Base-by-base conservation (phyloP, 2,113 vertebrate genomes). In the Alethe diademata region DNA sequence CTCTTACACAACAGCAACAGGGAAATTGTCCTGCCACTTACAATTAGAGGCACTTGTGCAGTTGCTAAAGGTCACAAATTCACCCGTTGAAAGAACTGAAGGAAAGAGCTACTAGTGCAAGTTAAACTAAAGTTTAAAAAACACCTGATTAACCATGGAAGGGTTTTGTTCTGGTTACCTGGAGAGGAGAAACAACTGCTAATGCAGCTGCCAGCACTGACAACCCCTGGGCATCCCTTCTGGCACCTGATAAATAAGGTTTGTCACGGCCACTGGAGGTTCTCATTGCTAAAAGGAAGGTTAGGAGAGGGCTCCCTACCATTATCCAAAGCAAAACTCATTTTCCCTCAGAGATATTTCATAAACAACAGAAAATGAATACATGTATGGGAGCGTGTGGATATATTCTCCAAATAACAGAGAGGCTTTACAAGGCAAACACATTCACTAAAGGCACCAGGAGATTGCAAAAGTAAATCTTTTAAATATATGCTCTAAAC, bases 401-500 rank as follows among this genome's bases (percentile, higher is more conserved):
- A 78, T 76, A 50, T 74, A 78, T 94, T 42, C 58, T 48, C 64
- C 42, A 53, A 69, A 92, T 24, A 91, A 83, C 69, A 79, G 57
- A 91, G 84, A 90, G 51, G 75, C 48, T 61, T 93, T 88, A 91
- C 26, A 57, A 90, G 65, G 65, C 72, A 90, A 94, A 81, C 47
- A 75, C 58, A 43, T 60, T 65, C 67, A 47, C 72, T 93, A 78
- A 86, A 84, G 73, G 76, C 57, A 75, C 64, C 72, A 67, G 62
- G 90, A 70, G 89, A 96, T 33, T 92, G 95, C 69, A 75, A 66
- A 83, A 92, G 92, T 92, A 80, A 95, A 90, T 96, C 86, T 96
- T 86, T 94, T 64, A 93, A 95, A 78, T 86, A 90, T 85, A 79
- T 64, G 54, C 82, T 71, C 89, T 17, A 58, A 94, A 95, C 82